Base-by-base conservation (phyloP, 2,888 invertebrate genomes). In the Craniophora ligustri region DNA sequence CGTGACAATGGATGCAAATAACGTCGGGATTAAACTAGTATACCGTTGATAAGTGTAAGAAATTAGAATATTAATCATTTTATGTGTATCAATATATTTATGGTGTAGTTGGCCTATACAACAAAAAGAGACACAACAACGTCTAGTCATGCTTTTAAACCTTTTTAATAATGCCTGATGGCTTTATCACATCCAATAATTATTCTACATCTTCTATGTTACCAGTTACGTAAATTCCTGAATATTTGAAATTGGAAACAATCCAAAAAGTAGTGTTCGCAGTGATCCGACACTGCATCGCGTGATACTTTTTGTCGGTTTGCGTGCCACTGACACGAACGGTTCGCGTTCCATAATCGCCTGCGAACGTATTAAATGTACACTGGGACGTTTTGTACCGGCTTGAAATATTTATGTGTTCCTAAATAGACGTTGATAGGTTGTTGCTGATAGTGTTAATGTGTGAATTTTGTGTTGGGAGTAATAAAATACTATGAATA, bases 271-370 rank as follows among this genome's bases (percentile, higher is more conserved):
- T n/a, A n/a, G n/a, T n/a, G n/a, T n/a, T n/a, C n/a, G n/a, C n/a
- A n/a, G n/a, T 44, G 47, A 35, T 41, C 8, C 15, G 10, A 55
- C 31, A n/a, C 23, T 31, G 38, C 53, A 42, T 73, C 50, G 69
- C 69, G 74, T 70, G 71, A 40, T 21, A 38, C 26, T 65, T 59
- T 58, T 56, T 53, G 42, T 30, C 13, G 7, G 23, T 35, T 65
- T 30, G 71, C 71, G 61, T 70, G 70, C 67, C 14, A 34, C 53
- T 74, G 67, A 65, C 61, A 30, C 39, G 34, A 38, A 16, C 8
- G 31, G 41, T 30, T 42, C 10, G 40, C 48, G 34, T 51, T 54
- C 31, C 28, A 38, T 42, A 47, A 66, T 60, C 47, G 60, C 48
- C 39, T 42, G 49, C 48, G 11, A 51, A 48, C 36, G 21, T 49